A percentile compares a stretch with the other conserved stretches of the same genome.
phyloP scores from a whole-genome alignment of 2,113 vertebrate species.

The Micronycteris hirsuta region DNA sequence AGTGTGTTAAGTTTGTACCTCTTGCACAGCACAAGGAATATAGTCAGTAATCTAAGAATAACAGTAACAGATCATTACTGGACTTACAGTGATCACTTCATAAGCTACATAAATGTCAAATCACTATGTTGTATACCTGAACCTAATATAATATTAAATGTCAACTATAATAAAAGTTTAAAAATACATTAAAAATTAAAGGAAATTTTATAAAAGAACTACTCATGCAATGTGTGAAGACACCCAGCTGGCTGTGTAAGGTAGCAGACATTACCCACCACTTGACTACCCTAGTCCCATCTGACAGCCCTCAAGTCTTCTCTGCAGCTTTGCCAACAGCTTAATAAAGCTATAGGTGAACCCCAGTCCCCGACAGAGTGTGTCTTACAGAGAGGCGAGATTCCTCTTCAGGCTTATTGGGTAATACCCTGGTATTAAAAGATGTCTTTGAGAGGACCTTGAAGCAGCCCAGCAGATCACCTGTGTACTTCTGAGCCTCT shows the following conservation, averaged over 20 bases:
- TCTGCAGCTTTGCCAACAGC: conserved; percentile 83
- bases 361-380: conserved; percentile 83
- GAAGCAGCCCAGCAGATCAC: conserved; percentile 80
- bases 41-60: neutral
- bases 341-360: conserved; percentile 85
- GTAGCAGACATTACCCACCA: conserved; percentile 77
- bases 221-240: conserved; percentile 84
- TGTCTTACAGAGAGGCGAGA: conserved; percentile 85
- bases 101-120: neutral
- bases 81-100: neutral
- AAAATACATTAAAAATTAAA: neutral
- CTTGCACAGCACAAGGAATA: neutral
- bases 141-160: neutral
- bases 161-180: neutral
- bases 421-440: conserved; percentile 83
- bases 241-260: conserved; percentile 83
- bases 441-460: conserved; percentile 84
- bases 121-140: neutral
- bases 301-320: conserved; percentile 77
- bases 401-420: conserved; percentile 84
- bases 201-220: conserved; percentile 50
- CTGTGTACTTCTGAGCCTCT: conserved; percentile 84
- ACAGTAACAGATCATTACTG: neutral
- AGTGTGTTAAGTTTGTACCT: neutral
- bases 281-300: conserved; percentile 73